These are phyloP conservation scores for Drosophila peninsularis DNA, from an alignment of 2,888 invertebrate species.

Conservation along the genomic window DNA sequence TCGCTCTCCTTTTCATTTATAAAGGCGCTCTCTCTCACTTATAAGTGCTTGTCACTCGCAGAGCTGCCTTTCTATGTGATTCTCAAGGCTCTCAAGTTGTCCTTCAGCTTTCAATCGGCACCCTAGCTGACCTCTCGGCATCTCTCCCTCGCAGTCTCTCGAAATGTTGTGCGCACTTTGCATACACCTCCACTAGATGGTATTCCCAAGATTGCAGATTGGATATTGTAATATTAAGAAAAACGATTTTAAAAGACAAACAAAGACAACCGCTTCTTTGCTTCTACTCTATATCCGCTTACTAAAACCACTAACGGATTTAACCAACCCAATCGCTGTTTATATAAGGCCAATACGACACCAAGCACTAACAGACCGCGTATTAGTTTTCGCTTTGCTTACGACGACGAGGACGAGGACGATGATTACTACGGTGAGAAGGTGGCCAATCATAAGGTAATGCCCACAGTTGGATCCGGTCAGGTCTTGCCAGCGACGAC, in stretches of 20 bases:
- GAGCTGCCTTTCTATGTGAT: background rate
- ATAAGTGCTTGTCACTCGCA: no score
- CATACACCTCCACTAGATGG: background rate
- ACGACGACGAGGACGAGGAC: constrained; percentile 82
- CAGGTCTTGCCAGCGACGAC: constrained; percentile 13
- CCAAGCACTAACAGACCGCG: constrained; percentile 80
- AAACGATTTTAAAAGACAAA: constrained; percentile 10
- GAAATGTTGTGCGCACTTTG: constrained; percentile 2
- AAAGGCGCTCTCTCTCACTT: background rate
- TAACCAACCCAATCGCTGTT: constrained; percentile 68
- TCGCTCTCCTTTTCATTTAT: no score
- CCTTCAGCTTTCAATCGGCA: background rate
- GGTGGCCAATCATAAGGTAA: constrained; percentile 66
- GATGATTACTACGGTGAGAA: constrained; percentile 56
- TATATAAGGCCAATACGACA: constrained; percentile 73
- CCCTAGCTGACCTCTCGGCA: background rate
- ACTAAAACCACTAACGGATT: constrained; percentile 50
- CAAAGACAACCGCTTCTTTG: constrained; percentile 40
- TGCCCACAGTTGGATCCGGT: constrained; percentile 30
- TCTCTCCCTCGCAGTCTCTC: background rate
- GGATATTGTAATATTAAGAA: constrained; percentile 8
- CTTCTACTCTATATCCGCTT: constrained; percentile 19
- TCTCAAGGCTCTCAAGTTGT: background rate
- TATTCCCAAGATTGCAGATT: background rate
- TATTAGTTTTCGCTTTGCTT: constrained; percentile 84